Evolutionary conservation across 2,113 vertebrate genomes (phyloP).

Genomic region (Catharus bicknelli): DNA sequence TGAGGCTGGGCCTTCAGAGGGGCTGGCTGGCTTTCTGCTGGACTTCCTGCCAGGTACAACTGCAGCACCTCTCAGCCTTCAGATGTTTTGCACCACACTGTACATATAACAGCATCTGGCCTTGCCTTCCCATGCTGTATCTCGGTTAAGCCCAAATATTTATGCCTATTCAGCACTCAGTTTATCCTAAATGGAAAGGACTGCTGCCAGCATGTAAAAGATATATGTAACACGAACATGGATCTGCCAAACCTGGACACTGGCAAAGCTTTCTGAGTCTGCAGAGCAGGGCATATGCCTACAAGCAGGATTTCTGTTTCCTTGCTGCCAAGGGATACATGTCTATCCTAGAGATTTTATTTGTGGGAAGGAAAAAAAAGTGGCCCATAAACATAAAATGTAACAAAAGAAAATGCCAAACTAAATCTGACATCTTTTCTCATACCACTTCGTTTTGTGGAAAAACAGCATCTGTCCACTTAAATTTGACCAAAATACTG

Average conservation of each 20-base stretch:
- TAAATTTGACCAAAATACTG: slow-evolving; percentile 27
- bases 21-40: background rate
- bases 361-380: slow-evolving; percentile 27
- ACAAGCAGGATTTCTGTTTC: background rate
- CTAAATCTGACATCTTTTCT: slow-evolving; percentile 40
- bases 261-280: background rate
- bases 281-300: background rate
- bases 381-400: slow-evolving; percentile 26
- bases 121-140: background rate
- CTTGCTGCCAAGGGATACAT: background rate
- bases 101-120: background rate
- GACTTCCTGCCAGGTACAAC: background rate
- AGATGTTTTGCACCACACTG: background rate
- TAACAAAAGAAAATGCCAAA: slow-evolving; percentile 46
- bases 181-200: background rate
- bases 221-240: fast-evolving
- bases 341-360: background rate
- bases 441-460: slow-evolving; percentile 36
- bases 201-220: background rate
- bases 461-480: slow-evolving; percentile 37
- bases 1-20: background rate
- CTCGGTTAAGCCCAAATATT: background rate
- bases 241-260: background rate
- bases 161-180: background rate
- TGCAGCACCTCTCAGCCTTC: background rate